Evolutionary conservation across 2,113 vertebrate genomes (phyloP), one percentile per base, ranked within the genome.

Genomic region (Platanista minor): DNA sequence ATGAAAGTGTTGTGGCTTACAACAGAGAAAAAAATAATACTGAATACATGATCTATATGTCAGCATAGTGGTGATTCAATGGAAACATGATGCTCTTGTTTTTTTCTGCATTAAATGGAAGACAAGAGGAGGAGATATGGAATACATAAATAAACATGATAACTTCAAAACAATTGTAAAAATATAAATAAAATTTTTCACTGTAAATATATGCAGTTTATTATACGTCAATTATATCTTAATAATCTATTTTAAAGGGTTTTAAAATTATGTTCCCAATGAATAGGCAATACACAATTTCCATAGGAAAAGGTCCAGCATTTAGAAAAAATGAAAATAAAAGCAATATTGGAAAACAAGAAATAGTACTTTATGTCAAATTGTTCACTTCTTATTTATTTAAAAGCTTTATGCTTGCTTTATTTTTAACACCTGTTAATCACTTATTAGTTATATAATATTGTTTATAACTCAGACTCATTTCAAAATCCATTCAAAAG

Each of bases 91-190:
- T 46, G 17, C 71, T 66, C 29, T 86, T 46, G 57, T n/a, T 54
- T 46, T 72, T 59, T 90, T 21, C 46, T 66, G 67, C 5, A 81
- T 27, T 87, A 80, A 94, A 62, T 23, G 11, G 41, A 39, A n/a
- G 17, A 84, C 20, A 90, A n/a, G 18, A 46, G 59, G 43, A 25
- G 41, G 5, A 74, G 27, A 87, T 80, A 66, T 33, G 18, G 92
- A 86, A 15, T 57, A 43, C 62, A 83, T 72, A 94, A 92, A 87
- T 87, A 94, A 91, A 94, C 86, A 87, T 20, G 8, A 87, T 84
- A 96, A 97, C 94, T 97, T 97, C 86, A 98, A 98, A 96, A 92
- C 77, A 97, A 96, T 98, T 98, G 95, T 36, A n/a, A 95, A 97
- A 71, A 95, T 46, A 12, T 46, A 46, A 46, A 33, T 49, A 31